Base-by-base conservation (phyloP, 2,113 vertebrate species). In the Todiramphus chloris region DNA sequence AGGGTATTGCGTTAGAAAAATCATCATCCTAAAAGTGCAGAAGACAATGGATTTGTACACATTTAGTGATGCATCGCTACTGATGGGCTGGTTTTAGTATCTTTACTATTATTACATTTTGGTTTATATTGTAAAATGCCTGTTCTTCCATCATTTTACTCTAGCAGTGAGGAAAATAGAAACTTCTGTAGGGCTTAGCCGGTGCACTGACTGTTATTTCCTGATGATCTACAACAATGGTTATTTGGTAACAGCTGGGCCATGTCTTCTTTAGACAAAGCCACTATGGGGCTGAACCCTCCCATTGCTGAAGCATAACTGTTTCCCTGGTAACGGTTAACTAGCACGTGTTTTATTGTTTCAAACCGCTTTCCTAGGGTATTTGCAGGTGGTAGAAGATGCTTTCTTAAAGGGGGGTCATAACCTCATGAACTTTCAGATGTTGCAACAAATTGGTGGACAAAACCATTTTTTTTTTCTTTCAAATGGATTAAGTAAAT, bases 311-410 rank as follows among this genome's bases (percentile, higher is more conserved):
- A 98, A 98, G 98, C 98, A 98, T 97, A 97, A 97, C 95, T 11
- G 98, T 99, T 99, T 97, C 98, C 98, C 94, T 98, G 98, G 98
- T 87, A 98, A 99, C 98, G 50, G 95, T 98, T 98, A 98, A 98
- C 96, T 95, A 98, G 98, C 99, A 99, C 98, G 98, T 98, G 98
- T 98, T 99, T 98, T 97, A 98, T 99, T 99, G 98, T 99, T 98
- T 97, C 97, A 97, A 94, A 73, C 97, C 98, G 98, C 98, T 98
- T 98, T 99, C 98, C 93, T 96, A 96, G 98, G 98, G 98, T 98
- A 97, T 97, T 98, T 96, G 96, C 98, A 98, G 98, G 98, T 98
- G 98, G 97, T 97, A 96, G 97, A 95, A 97, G 97, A 97, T 97
- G 96, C 95, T 96, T 97, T 97, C 96, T 97, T 97, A 98, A 98